These are phyloP conservation scores for Pseudobourletiella spinata DNA, from an alignment of 1,140 invertebrate genomes.

Conservation along the genomic window DNA sequence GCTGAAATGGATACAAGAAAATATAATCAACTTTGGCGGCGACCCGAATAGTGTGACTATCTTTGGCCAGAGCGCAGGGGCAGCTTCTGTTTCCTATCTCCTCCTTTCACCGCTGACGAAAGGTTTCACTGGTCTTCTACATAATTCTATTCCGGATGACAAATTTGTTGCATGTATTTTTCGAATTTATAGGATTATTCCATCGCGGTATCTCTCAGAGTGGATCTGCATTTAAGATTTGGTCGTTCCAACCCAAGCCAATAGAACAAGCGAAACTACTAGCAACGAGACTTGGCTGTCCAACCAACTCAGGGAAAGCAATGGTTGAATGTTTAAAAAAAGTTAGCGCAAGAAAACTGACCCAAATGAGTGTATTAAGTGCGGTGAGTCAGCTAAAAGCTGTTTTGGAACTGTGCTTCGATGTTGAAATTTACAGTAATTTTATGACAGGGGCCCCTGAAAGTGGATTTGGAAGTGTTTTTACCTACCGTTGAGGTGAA, in stretches of 20 bases:
- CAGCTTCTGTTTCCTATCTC: neutral
- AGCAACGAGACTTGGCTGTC: conserved; percentile 9
- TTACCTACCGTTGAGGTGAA: neutral
- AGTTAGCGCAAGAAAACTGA: conserved; percentile 1
- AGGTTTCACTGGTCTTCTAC: too few species aligned
- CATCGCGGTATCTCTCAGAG: conserved; percentile 17
- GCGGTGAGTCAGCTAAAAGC: too few species aligned
- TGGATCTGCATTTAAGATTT: conserved; percentile 2
- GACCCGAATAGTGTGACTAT: conserved; percentile 84
- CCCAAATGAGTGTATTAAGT: conserved; percentile 2
- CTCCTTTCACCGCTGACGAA: neutral
- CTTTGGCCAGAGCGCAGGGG: conserved; percentile 51
- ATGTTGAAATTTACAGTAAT: too few species aligned
- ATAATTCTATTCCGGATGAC: too few species aligned
- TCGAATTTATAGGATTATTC: too few species aligned
- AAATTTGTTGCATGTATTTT: too few species aligned
- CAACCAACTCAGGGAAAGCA: neutral
- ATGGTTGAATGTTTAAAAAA: conserved; percentile 18
- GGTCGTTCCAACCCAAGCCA: conserved; percentile 9
- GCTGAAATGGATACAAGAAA: conserved; percentile 54
- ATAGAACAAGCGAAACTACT: conserved; percentile 5
- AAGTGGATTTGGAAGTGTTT: neutral
- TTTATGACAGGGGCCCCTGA: neutral
- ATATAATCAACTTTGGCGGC: conserved; percentile 82
- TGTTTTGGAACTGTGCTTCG: too few species aligned